Base-by-base conservation (phyloP, 1,140 invertebrate genomes). In the Drosophila insularis region DNA sequence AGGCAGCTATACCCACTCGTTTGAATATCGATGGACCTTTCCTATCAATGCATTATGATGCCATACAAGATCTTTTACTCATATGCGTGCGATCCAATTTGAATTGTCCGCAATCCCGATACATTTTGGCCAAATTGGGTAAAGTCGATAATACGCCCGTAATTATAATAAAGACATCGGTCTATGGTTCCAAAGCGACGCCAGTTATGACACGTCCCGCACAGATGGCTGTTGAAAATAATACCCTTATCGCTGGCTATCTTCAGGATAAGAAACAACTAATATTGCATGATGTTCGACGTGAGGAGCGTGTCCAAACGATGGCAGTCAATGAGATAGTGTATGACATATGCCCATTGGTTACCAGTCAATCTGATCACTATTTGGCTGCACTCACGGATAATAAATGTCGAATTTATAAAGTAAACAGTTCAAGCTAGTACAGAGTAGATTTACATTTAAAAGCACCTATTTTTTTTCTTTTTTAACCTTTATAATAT, bases 11-110 rank as follows among this genome's bases (percentile, higher is more conserved):
- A 85, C 17, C 79, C 53, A 93, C 94, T 43, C 92, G 93, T 1
- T 89, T 97, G 23, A 94, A 95, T 13, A 75, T 97, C 0, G 95
- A 96, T 21, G 97, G 96, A 1, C 94, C 96, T 0, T 96, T 96
- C 84, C 92, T 95, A 66, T 96, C 95, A 19, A 92, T 97, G 54
- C 92, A 93, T 14, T 96, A 96, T 71, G 95, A 97, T 77, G 80
- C 92, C 0, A 91, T 92, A 2, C 94, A 94, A 2, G 93, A 95
- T 53, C 94, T 96, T 71, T 91, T 94, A 1, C 73, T 96, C 0
- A 90, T 96, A 19, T 95, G 95, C 0, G 94, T 93, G 8, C 92
- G 95, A 32, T 93, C 94, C 5, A 94, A 93, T 76, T 31, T 74
- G 0, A 92, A 91, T 21, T 91, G 93, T 50, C 92, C 93, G 0